These are phyloP conservation scores for Pararge aegeria DNA, from an alignment of 1,140 invertebrate species.

Conservation along the genomic window DNA sequence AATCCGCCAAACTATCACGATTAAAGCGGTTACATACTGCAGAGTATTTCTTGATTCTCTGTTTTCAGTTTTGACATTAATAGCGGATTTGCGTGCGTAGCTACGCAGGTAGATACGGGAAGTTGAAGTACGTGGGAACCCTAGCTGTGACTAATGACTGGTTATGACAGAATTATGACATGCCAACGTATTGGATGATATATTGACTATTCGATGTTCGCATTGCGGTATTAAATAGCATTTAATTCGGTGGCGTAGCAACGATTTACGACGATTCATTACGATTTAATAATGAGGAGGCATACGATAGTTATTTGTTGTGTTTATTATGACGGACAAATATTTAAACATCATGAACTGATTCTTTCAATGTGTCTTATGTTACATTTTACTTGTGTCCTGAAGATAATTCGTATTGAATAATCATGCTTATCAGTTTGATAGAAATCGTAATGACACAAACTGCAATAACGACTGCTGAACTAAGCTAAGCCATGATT, in stretches of 20 bases:
- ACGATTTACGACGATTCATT: constrained; percentile 12
- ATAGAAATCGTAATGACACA: too few relatives aligned
- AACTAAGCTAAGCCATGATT: too few relatives aligned
- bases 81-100: neutral
- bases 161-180: constrained; percentile 14
- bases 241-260: constrained; percentile 12
- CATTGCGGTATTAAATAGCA: constrained; percentile 20
- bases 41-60: too few relatives aligned
- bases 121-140: neutral
- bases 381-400: too few relatives aligned
- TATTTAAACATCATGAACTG: too few relatives aligned
- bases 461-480: too few relatives aligned
- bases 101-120: neutral
- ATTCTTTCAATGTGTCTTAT: too few relatives aligned
- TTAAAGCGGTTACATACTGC: too few relatives aligned
- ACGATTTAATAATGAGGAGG: neutral
- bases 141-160: constrained; percentile 19
- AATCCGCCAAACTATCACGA: too few relatives aligned
- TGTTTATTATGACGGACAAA: neutral
- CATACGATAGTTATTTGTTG: neutral
- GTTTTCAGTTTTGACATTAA: neutral
- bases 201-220: constrained; percentile 18
- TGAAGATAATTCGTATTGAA: too few relatives aligned
- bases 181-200: constrained; percentile 18
- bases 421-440: too few relatives aligned